Conservation (phyloP, 1,140 invertebrate species). For the Papilio polytes region DNA sequence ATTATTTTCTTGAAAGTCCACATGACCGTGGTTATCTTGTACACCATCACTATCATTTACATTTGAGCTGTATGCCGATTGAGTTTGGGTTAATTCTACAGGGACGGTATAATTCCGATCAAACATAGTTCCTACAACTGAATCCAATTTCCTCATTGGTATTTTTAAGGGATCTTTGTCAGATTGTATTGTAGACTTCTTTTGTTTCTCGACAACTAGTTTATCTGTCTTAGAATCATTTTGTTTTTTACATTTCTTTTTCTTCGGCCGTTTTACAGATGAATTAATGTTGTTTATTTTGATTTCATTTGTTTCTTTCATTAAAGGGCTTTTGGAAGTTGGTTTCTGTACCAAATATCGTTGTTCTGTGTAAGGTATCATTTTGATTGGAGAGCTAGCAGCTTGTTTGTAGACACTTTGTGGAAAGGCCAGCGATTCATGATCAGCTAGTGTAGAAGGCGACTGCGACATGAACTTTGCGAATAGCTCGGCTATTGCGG, state of each 20-base stretch:
- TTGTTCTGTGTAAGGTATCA: conserved; percentile 4
- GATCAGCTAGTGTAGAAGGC: not conserved
- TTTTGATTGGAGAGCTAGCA: not conserved
- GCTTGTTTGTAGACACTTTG: conserved; percentile 2
- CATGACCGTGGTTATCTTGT: not conserved
- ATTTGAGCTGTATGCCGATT: not conserved
- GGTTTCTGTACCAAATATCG: conserved; percentile 10
- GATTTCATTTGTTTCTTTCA: not conserved
- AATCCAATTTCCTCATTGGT: not conserved
- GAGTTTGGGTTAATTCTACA: not conserved
- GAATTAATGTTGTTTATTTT: not conserved
- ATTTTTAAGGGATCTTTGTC: not conserved
- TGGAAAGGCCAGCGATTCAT: not conserved
- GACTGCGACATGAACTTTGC: not conserved
- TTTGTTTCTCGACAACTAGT: not conserved
- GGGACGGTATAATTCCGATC: not conserved
- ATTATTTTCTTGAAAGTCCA: not conserved
- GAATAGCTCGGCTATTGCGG: not conserved
- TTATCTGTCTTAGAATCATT: not conserved
- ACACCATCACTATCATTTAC: not conserved
- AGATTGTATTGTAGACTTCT: not conserved
- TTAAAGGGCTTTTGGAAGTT: not conserved
- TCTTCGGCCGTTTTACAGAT: not conserved
- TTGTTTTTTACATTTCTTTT: not conserved
- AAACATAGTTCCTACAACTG: not conserved